Base-by-base conservation (phyloP, 2,888 invertebrate genomes). In the Slavum lentiscoides region DNA sequence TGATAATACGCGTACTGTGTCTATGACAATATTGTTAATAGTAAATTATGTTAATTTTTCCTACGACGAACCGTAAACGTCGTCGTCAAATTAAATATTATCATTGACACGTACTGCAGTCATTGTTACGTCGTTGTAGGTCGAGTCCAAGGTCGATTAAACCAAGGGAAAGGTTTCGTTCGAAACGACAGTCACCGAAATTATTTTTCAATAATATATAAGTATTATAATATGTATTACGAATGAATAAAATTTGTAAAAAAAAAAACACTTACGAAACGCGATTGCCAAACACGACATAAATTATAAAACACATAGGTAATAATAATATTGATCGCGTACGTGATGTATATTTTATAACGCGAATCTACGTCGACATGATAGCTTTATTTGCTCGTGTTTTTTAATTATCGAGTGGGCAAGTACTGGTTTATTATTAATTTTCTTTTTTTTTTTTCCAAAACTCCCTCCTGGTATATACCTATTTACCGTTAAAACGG, bases 401-500 rank as follows among this genome's bases (percentile, higher is more conserved):
- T 30, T 30, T 43, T 43, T 9, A 43, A 43, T 43, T 43, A 9
- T 9, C 7, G 58, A 0, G 53, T n/a, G 19, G 58, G 5, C 19
- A 4, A 58, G 21, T 23, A 23, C 58, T n/a, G n/a, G 43, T 43
- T 70, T 30, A 30, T 30, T 30, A 30, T 30, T 30, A 1, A 4
- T 30, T 30, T 30, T 30, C 30, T 2, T 30, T 58, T 58, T 37
- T 64, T 30, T 0, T 11, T 55, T 70, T 70, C 21, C 21, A 55
- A n/a, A 74, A 66, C 30, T 74, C 64, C 74, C 55, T 74, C 55
- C 21, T 13, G 21, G 37, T 1, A 21, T n/a, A n/a, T n/a, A n/a
- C 8, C 55, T 49, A 74, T 68, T 75, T 68, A 59, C 75, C 75
- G 75, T 75, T 75, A 59, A 23, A 21, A 75, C 74, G 74, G 67